Evolutionary conservation across 2,113 vertebrate genomes (phyloP), one percentile per base, ranked within the genome.

Genomic region (Sylvicapra grimmia): DNA sequence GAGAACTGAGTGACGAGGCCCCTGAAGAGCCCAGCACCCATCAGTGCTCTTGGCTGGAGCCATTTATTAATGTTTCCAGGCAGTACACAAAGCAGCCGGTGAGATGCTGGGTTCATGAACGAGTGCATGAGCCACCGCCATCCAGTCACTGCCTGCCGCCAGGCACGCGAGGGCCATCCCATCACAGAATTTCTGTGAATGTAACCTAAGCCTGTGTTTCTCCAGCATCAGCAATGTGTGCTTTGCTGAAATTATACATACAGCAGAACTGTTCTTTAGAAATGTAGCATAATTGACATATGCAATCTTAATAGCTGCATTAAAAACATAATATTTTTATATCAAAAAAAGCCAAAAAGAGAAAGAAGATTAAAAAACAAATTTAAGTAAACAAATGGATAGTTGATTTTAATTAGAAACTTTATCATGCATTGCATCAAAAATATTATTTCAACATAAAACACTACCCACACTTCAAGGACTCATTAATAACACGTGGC

Each of bases 121-220:
- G 59, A 56, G 14, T 0, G 4, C 36, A 8, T 8, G n/a, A 65
- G 33, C 53, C 36, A 18, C 47, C 51, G 44, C 18, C 19, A 8
- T 27, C 27, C 59, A 21, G 5, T 13, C 8, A 12, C 3, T 1
- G 8, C 18, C 12, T 6, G 8, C 0, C 0, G 18, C 9, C 58
- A 7, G 2, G 19, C 65, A 21, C 18, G 4, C 49, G 53, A 51
- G 33, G 61, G 21, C 3, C 21, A 40, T 23, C 65, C n/a, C 65
- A 72, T 6, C 68, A 40, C 68, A 36, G 53, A 40, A 10, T 4
- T 33, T 61, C 23, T 21, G 1, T 31, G 87, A 25, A 19, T 12
- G 40, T 61, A 51, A 9, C 33, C 3, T 25, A 75, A 51, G 4
- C 7, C 9, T n/a, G 21, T 13, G 19, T 25, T 44, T 68, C 40